These are phyloP conservation scores for Eumeta japonica DNA, from an alignment of 1,140 invertebrate species.

Conservation along the genomic window DNA sequence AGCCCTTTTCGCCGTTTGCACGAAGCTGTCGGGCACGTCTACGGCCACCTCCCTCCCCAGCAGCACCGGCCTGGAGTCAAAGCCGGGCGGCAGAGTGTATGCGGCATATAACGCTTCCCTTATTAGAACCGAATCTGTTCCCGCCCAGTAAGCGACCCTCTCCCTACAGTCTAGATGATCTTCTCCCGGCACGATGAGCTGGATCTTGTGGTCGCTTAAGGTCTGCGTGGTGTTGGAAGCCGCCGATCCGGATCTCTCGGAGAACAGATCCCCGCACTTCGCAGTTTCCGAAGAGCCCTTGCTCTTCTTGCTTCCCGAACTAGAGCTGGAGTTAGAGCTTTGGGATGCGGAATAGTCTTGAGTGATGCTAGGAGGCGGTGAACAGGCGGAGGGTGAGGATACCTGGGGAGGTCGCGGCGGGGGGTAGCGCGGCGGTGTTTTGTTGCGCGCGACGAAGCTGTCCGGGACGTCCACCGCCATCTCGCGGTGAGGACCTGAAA, in stretches of 20 bases:
- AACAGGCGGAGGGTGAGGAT: slow-evolving; percentile 40
- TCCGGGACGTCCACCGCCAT: slow-evolving; percentile 98
- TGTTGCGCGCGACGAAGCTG: slow-evolving; percentile 87
- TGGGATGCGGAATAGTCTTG: slow-evolving; percentile 45
- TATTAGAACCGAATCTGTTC: slow-evolving; percentile 51
- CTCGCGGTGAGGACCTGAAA: slow-evolving; percentile 82
- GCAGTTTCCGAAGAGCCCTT: slow-evolving; percentile 54
- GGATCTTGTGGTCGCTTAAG: slow-evolving; percentile 47
- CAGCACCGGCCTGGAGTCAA: slow-evolving; percentile 50
- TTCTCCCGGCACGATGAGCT: slow-evolving; percentile 51
- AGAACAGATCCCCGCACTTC: slow-evolving; percentile 38
- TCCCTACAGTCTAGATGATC: slow-evolving; percentile 52
- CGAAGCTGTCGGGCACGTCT: slow-evolving; percentile 73
- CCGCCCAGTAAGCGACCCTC: slow-evolving; percentile 43
- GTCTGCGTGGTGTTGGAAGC: slow-evolving; percentile 34
- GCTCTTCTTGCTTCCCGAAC: slow-evolving; percentile 58
- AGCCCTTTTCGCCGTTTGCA: slow-evolving; percentile 71
- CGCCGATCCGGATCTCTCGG: slow-evolving; percentile 35
- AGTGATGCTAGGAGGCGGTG: slow-evolving; percentile 49
- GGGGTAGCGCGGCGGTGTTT: slow-evolving; percentile 88
- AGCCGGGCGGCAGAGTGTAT: slow-evolving; percentile 43
- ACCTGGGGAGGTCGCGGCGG: slow-evolving; percentile 67
- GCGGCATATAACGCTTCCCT: slow-evolving; percentile 47
- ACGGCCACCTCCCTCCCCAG: slow-evolving; percentile 71
- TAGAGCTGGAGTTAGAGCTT: slow-evolving; percentile 53